Evolutionary conservation across 1,140 invertebrate species (phyloP).

Genomic region (Hermetia illucens): DNA sequence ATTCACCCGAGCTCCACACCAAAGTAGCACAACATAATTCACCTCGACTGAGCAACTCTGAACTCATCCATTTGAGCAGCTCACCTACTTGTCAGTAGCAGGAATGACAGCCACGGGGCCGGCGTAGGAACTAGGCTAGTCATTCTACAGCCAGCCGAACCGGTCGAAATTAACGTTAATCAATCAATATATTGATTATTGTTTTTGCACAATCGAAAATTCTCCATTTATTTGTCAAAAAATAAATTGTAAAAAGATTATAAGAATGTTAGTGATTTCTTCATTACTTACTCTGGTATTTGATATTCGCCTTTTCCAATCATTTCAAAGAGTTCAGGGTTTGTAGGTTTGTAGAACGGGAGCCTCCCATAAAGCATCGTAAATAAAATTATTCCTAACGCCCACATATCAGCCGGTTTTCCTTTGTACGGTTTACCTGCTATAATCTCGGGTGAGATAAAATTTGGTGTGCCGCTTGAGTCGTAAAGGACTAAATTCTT

Average conservation of each 20-base stretch:
- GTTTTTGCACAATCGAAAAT: no score
- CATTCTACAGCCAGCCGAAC: no score
- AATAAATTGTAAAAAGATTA: conserved; percentile 2
- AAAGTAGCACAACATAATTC: no score
- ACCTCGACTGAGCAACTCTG: no score
- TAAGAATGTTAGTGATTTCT: conserved; percentile 2
- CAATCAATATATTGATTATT: background rate
- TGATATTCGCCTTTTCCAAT: conserved; percentile 54
- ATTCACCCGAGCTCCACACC: no score
- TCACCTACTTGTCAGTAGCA: no score
- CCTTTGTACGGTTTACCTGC: conserved; percentile 57
- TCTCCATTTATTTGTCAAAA: background rate
- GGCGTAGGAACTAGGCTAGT: no score
- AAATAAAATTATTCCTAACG: conserved; percentile 65
- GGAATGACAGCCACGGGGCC: no score
- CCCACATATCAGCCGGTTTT: conserved; percentile 81
- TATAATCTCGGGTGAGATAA: conserved; percentile 72
- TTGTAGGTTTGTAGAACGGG: conserved; percentile 67
- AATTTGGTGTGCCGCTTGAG: conserved; percentile 70
- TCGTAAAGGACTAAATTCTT: conserved; percentile 63
- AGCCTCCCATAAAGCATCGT: conserved; percentile 81
- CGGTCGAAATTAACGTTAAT: no score
- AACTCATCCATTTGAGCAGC: no score
- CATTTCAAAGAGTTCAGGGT: conserved; percentile 65
- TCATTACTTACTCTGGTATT: conserved; percentile 42